Conservation (phyloP, 30 jellyfish, hydroid and myxozoan species). For the Calvadosia cruxmelitensis region DNA sequence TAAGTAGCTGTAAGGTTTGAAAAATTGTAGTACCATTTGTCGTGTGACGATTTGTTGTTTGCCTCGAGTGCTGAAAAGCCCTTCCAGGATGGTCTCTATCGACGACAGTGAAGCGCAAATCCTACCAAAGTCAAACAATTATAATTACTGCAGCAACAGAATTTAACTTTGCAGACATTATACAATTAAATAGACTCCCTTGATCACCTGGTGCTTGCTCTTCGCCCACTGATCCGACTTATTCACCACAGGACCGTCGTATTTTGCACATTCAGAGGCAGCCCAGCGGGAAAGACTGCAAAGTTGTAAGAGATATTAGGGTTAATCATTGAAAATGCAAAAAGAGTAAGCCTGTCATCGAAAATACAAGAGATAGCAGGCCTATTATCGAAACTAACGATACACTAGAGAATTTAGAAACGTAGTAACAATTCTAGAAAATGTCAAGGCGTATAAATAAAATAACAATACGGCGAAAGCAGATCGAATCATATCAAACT, state of each 20-base stretch:
- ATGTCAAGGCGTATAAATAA: not conserved
- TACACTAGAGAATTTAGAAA: not conserved
- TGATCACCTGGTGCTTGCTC: constrained; percentile 52
- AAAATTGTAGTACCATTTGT: no score
- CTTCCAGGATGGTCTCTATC: not conserved
- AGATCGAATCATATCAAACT: constrained; percentile 3
- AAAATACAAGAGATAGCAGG: not conserved
- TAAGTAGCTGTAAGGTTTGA: no score
- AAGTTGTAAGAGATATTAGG: not conserved
- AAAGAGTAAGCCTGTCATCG: not conserved
- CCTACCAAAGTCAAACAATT: no score
- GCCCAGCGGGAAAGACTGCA: constrained; percentile 65
- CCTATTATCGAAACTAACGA: constrained; percentile 1
- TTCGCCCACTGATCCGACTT: constrained; percentile 77
- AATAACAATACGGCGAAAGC: not conserved
- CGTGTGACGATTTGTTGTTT: not conserved
- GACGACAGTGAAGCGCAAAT: not conserved
- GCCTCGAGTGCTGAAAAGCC: not conserved
- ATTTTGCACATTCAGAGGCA: constrained; percentile 34
- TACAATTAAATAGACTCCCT: no score
- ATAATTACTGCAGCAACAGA: no score
- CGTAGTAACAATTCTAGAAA: not conserved
- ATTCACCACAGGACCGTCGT: constrained; percentile 14
- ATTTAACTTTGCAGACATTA: no score
- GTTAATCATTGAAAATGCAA: no score